Evolutionary conservation across 2,113 vertebrate species (phyloP).

Genomic region (Aplodontia rufa): DNA sequence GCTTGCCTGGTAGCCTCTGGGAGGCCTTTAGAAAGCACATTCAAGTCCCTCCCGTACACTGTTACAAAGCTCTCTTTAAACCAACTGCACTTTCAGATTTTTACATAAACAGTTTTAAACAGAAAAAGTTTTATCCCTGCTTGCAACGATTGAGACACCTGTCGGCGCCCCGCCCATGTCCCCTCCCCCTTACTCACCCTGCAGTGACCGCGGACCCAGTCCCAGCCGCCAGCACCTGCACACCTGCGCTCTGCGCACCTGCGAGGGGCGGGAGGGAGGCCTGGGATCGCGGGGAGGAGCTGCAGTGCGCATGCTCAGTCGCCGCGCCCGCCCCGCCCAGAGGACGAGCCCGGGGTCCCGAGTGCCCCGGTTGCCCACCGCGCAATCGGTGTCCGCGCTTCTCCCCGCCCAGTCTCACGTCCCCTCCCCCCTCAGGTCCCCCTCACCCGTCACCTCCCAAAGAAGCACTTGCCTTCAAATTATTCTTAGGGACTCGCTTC

Average conservation of each 20-base stretch:
- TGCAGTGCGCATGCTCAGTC: background rate
- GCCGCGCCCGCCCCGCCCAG: background rate
- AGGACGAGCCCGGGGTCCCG: no score
- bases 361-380: no score
- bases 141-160: background rate
- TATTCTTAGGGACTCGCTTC: background rate
- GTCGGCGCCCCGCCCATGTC: background rate
- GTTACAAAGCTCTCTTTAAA: background rate
- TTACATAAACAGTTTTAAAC: background rate
- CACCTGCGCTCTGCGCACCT: background rate
- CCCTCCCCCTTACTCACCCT: no score
- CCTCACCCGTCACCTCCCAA: background rate
- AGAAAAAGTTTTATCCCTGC: background rate
- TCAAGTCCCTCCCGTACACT: no score
- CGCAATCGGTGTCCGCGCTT: no score
- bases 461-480: background rate
- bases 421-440: background rate
- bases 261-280: background rate
- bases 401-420: background rate
- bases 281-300: background rate
- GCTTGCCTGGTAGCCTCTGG: background rate
- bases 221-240: background rate
- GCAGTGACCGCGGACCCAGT: no score
- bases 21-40: no score
- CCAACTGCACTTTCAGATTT: background rate